Conservation (phyloP, 2,797 vertebrate species). For the Dendrocincla fuliginosa region DNA sequence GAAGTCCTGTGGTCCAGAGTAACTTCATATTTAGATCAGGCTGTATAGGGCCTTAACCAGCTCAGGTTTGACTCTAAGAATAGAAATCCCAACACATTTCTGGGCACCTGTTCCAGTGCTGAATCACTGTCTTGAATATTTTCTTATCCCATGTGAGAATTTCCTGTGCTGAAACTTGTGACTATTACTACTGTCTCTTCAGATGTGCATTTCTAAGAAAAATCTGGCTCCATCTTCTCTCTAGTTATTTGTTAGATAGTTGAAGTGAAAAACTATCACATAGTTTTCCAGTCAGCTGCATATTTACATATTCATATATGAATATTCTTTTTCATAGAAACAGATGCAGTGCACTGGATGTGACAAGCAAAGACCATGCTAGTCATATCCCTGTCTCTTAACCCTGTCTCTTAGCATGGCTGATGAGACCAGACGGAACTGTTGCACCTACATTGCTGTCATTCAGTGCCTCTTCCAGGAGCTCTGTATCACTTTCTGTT, state of each 20-base stretch:
- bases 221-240: not conserved
- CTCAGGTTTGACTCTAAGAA: not conserved
- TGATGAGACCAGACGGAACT: not conserved
- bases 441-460: not conserved
- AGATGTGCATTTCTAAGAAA: not conserved
- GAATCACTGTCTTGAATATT: not conserved
- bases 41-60: not conserved
- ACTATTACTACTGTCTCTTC: not conserved
- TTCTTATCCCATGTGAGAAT: not conserved
- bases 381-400: not conserved
- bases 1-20: not conserved
- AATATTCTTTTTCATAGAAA: not conserved
- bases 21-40: not conserved
- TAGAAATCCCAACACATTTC: not conserved
- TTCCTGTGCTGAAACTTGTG: not conserved
- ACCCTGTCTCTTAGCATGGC: not conserved
- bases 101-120: not conserved
- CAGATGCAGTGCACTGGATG: not conserved
- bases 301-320: not conserved
- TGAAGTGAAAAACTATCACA: not conserved
- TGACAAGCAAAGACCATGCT: not conserved
- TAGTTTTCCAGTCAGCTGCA: not conserved
- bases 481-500: not conserved
- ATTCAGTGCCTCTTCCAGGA: not conserved
- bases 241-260: not conserved